Evolutionary conservation across 2,888 invertebrate genomes (phyloP).

Genomic region (Helobdella robusta): DNA sequence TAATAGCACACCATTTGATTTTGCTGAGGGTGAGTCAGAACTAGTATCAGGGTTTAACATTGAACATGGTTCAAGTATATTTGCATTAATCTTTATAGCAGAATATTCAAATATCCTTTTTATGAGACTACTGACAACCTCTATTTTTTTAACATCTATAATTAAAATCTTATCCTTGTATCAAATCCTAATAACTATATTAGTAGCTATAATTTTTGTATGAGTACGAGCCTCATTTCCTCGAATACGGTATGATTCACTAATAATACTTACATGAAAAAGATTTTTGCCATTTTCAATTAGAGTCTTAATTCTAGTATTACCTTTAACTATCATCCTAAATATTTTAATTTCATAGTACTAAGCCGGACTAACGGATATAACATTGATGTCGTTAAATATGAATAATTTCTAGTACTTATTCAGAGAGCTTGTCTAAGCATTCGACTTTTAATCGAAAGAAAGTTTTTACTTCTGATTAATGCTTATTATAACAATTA

Average conservation of each 20-base stretch:
- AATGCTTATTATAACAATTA: slow-evolving; percentile 21
- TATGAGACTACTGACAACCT: slow-evolving; percentile 36
- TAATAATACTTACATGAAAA: slow-evolving; percentile 53
- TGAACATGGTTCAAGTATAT: slow-evolving; percentile 56
- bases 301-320: slow-evolving; percentile 11
- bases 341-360: too few relatives aligned
- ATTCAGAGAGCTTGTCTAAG: slow-evolving; percentile 32
- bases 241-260: slow-evolving; percentile 66
- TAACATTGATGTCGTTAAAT: slow-evolving; percentile 35
- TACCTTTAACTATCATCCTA: slow-evolving; percentile 5
- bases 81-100: slow-evolving; percentile 47
- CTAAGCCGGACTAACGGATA: slow-evolving; percentile 36
- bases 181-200: slow-evolving; percentile 55
- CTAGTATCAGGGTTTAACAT: slow-evolving; percentile 71
- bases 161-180: slow-evolving; percentile 44
- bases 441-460: slow-evolving; percentile 33
- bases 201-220: slow-evolving; percentile 59
- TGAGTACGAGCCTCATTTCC: slow-evolving; percentile 61
- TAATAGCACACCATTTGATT: slow-evolving; percentile 54
- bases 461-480: slow-evolving; percentile 31
- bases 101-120: slow-evolving; percentile 46
- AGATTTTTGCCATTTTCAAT: slow-evolving; percentile 34
- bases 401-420: slow-evolving; percentile 29
- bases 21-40: slow-evolving; percentile 69
- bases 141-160: slow-evolving; percentile 56